These are phyloP conservation scores for Motacilla alba DNA, from an alignment of 2,113 vertebrate genomes.

Conservation along the genomic window DNA sequence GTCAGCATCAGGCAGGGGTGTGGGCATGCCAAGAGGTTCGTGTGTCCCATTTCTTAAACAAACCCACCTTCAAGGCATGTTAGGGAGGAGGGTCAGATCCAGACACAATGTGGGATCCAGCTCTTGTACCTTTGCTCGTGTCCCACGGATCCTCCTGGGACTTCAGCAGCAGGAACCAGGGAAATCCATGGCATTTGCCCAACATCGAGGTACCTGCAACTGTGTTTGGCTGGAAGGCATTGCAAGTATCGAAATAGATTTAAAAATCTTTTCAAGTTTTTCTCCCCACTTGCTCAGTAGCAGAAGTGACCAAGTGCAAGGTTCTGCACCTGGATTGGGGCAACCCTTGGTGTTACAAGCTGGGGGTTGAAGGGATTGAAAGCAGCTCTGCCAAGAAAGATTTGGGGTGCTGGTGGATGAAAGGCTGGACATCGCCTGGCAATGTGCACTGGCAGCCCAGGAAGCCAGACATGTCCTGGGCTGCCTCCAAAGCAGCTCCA, in stretches of 20 bases:
- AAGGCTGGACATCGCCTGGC: neutral
- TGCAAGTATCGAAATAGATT: neutral
- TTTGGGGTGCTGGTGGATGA: neutral
- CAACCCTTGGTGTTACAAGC: neutral
- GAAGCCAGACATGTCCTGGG: neutral
- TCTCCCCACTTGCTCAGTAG: neutral
- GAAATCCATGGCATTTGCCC: neutral
- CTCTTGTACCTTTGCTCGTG: neutral
- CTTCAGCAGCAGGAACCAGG: rapidly evolving
- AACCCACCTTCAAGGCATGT: neutral
- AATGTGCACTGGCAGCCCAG: neutral
- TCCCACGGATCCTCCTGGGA: neutral
- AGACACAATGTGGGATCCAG: rapidly evolving
- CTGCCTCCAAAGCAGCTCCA: neutral
- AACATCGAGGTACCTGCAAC: neutral
- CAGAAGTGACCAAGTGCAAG: neutral
- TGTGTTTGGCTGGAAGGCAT: neutral
- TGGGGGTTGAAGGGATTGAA: neutral
- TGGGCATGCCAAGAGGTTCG: neutral
- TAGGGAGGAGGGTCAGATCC: neutral
- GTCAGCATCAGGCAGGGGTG: rapidly evolving
- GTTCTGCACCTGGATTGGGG: neutral
- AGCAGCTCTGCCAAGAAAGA: neutral
- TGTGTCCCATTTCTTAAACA: neutral
- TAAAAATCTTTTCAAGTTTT: neutral